Evolutionary conservation across 1,140 invertebrate genomes (phyloP), one percentile per base, ranked within the genome.

Genomic region (Capitella teleta): DNA sequence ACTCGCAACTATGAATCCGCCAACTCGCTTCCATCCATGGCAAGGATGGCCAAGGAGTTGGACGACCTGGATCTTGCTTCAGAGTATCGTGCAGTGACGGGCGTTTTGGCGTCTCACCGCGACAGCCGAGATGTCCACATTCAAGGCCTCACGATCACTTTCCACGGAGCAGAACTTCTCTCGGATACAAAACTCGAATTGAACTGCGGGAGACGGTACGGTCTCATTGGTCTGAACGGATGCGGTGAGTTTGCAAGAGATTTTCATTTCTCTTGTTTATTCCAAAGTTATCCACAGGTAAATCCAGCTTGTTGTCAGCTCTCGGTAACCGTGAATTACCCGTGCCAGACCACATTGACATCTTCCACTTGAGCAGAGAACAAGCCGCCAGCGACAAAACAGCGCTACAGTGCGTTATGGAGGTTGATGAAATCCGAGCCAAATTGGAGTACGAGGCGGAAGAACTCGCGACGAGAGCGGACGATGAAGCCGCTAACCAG

Each of bases 101-200:
- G 94, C 26, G 87, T 89, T 0, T 72, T 97, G 47, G 89, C 86
- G 1, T 88, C 96, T 2, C 93, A 99, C 75, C 87, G 89, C 8
- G 82, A 89, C 55, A 91, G 90, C 53, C 78, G 95, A 53, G 95
- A 99, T 73, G 79, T 98, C 25, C 98, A 98, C 72, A 93, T 99
- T 61, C 86, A 87, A 47, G 95, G 90, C 66, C 86, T 98, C 63
- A 95, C 93, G 28, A 89, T 99, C 46, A 97, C 91, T 42, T 99
- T 98, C 71, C 94, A 98, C 70, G 96, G 96, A 41, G 80, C 82
- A 60, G 96, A 98, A 76, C 76, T 99, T 50, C 77, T 98, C 42
- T 85, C 87, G 64, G 96, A 99, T 68, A 95, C 95, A 0, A 84
- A 88, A 68, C 74, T 98, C 0, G 95, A 98, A 73, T 78, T 99